A percentile compares a stretch with the other conserved stretches of the same genome.
phyloP scores from a whole-genome alignment of 1,140 invertebrate genomes.

The Acromyrmex heyeri region DNA sequence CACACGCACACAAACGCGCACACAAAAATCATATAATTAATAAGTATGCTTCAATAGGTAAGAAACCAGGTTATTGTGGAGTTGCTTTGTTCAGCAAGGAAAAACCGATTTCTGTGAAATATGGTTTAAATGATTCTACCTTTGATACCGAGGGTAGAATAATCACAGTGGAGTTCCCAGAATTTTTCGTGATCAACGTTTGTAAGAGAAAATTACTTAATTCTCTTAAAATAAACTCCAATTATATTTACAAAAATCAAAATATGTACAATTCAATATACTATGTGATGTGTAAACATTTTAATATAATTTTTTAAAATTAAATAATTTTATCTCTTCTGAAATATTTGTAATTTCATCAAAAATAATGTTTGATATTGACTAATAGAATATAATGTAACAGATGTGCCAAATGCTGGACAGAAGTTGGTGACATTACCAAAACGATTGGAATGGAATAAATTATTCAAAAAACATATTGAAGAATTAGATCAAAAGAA shows the following conservation, averaged over 20 bases:
- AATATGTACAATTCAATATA: not conserved
- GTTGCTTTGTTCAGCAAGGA: constrained; percentile 95
- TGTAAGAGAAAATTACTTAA: constrained; percentile 84
- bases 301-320: not conserved
- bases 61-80: constrained; percentile 96
- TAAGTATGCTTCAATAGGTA: constrained; percentile 81
- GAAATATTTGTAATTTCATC: not conserved
- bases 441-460: constrained; percentile 97
- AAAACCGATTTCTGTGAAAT: constrained; percentile 94
- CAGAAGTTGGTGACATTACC: constrained; percentile 94
- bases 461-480: constrained; percentile 92
- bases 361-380: constrained; percentile 38
- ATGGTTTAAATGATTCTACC: constrained; percentile 92
- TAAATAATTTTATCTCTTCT: constrained; percentile 26
- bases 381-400: constrained; percentile 67
- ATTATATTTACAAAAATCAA: constrained; percentile 4
- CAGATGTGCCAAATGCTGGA: constrained; percentile 93
- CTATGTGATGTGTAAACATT: not conserved
- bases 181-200: constrained; percentile 95
- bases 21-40: not conserved
- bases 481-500: constrained; percentile 95
- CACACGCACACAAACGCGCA: too few relatives aligned
- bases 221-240: constrained; percentile 13
- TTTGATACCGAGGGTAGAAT: constrained; percentile 95
- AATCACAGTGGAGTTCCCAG: constrained; percentile 98